Conservation (phyloP, 2,113 vertebrate species). For the Cichladusa arquata region DNA sequence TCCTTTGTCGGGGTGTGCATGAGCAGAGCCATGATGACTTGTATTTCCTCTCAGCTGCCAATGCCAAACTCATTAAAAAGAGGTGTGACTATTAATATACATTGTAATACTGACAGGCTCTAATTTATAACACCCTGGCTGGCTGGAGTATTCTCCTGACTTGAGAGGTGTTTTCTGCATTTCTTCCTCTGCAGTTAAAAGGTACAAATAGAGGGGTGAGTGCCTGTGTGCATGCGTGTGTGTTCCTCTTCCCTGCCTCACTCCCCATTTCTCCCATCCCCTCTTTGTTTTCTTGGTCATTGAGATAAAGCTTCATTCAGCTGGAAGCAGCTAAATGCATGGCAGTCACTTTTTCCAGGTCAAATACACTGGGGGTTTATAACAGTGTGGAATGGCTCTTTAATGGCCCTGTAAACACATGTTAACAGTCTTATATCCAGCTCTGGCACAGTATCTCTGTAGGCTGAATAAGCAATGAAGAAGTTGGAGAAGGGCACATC, state of each 20-base stretch:
- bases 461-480: slow-evolving; percentile 60
- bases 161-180: slow-evolving; percentile 80
- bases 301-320: slow-evolving; percentile 42
- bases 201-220: slow-evolving; percentile 72
- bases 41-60: slow-evolving; percentile 99
- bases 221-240: not conserved
- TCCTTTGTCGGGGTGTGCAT: slow-evolving; percentile 97
- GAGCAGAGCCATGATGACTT: slow-evolving; percentile 98
- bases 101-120: slow-evolving; percentile 99
- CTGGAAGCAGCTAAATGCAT: slow-evolving; percentile 50
- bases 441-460: slow-evolving; percentile 39
- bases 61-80: slow-evolving; percentile 99
- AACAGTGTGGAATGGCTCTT: slow-evolving; percentile 37
- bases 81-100: slow-evolving; percentile 99
- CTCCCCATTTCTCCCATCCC: not conserved
- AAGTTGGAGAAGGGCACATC: slow-evolving; percentile 59
- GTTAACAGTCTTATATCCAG: slow-evolving; percentile 49
- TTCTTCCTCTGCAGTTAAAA: slow-evolving; percentile 74
- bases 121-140: slow-evolving; percentile 97
- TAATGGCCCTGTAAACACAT: slow-evolving; percentile 61
- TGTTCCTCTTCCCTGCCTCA: not conserved
- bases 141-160: slow-evolving; percentile 83
- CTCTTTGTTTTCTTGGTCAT: slow-evolving; percentile 62
- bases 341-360: slow-evolving; percentile 56
- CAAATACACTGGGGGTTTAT: slow-evolving; percentile 54